Percentiles rank a stretch among this genome's conserved stretches.
Conservation (phyloP, 2,888 invertebrate species). For the Protophormia terraenovae region DNA sequence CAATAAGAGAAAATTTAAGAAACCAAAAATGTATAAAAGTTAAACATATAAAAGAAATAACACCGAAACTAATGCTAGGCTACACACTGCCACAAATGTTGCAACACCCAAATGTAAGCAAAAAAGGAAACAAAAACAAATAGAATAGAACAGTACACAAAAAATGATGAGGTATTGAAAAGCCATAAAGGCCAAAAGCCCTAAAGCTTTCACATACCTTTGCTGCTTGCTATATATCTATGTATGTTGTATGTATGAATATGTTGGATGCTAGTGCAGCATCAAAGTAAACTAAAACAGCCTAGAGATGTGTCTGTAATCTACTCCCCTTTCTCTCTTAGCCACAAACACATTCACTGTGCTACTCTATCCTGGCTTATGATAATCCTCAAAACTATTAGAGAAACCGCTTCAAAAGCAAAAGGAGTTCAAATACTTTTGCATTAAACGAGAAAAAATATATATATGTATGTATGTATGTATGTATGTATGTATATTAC, state of each 20-base stretch:
- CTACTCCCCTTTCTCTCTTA: not conserved
- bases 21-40: not conserved
- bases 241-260: not conserved
- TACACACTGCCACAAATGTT: not conserved
- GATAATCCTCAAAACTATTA: constrained; percentile 66
- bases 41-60: constrained; percentile 32
- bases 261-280: not conserved
- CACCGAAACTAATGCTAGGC: constrained; percentile 1
- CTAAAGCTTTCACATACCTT: constrained; percentile 52
- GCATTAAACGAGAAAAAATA: not conserved
- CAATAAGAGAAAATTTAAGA: not conserved
- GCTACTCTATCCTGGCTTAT: constrained; percentile 52
- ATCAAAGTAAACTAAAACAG: constrained; percentile 43
- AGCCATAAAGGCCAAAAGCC: constrained; percentile 63
- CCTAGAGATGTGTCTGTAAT: constrained; percentile 42
- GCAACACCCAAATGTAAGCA: not conserved
- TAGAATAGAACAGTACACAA: not conserved
- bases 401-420: constrained; percentile 57
- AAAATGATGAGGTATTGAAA: constrained; percentile 59
- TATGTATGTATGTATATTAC: too few species aligned
- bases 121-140: not conserved
- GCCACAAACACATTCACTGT: not conserved
- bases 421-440: constrained; percentile 54
- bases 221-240: too few species aligned
- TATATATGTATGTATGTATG: too few species aligned